Base-by-base conservation (phyloP, 2,888 invertebrate species). In the Timema cristinae region DNA sequence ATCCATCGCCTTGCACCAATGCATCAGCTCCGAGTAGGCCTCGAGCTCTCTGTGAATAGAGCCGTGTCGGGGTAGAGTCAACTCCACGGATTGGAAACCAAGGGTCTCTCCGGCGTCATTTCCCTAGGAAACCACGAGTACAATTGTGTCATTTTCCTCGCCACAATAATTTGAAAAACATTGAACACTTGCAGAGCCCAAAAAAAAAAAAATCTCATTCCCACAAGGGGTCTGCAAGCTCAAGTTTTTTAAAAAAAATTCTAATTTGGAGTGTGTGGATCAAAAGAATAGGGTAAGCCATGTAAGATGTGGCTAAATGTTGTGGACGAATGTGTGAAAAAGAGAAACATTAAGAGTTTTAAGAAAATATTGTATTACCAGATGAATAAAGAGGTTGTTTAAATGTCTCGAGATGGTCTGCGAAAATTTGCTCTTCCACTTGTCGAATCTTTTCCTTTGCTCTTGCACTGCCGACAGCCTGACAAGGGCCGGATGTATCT, bases 371-470 rank as follows among this genome's bases (percentile, higher is more conserved):
- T 70, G 13, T 73, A 79, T 78, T 78, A 87, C 97, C 84, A 96
- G 89, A 84, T 98, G 96, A 79, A 97, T 95, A 77, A 98, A 95
- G 69, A 95, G 86, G 84, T 98, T 97, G 81, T 97, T 97, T 69
- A 98, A 86, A 82, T 98, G 96, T 32, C 96, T 88, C 73, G 93
- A 91, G 70, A 98, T 88, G 66, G 91, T 90, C 71, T 91, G 88
- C 0, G 95, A 91, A 81, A 95, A 95, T 80, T 90, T 90, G 54
- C 88, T 88, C 79, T 90, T 90, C 79, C 91, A 87, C 79, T 91
- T 91, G 75, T 92, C 91, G 76, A 94, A 89, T 66, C 90, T 87
- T 78, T 90, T 88, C 77, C 89, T 87, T 81, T 94, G 94, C 81
- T 94, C 94, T 79, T 91, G 90, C 0, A 93, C 91, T 13, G 94